These are phyloP conservation scores for Schizothorax lantsangensis DNA, from an alignment of 2,797 vertebrate species.

Conservation along the genomic window DNA sequence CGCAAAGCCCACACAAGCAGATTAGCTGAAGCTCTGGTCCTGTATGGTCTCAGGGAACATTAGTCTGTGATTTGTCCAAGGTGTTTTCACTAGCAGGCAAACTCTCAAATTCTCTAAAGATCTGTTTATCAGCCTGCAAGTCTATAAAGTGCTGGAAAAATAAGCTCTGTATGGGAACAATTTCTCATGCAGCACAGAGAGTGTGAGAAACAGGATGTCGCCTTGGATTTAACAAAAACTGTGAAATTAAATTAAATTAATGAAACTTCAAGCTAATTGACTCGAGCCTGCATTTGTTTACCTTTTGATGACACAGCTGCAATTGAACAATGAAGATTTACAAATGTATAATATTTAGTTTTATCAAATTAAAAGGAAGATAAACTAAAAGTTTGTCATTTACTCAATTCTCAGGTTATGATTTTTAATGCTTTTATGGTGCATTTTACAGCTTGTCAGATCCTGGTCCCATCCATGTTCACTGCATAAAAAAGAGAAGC, in stretches of 20 bases:
- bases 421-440: not conserved
- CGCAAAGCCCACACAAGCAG: not conserved
- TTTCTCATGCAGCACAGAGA: conserved; percentile 1
- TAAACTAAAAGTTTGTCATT: too few relatives aligned
- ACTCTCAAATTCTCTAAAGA: conserved; percentile 4
- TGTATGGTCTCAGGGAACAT: not conserved
- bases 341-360: not conserved
- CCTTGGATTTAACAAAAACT: conserved; percentile 9
- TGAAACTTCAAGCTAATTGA: not conserved
- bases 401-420: too few relatives aligned
- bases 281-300: not conserved
- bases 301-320: not conserved
- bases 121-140: conserved; percentile 27
- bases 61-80: conserved; percentile 15
- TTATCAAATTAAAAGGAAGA: not conserved
- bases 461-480: not conserved
- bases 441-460: not conserved
- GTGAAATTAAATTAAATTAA: not conserved
- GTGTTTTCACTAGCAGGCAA: not conserved
- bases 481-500: not conserved
- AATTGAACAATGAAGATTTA: not conserved
- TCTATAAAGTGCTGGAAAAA: conserved; percentile 19
- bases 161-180: not conserved
- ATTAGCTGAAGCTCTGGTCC: not conserved
- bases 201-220: not conserved